These are phyloP conservation scores for Phataginus tricuspis DNA, from an alignment of 2,797 vertebrate species.

Conservation along the genomic window DNA sequence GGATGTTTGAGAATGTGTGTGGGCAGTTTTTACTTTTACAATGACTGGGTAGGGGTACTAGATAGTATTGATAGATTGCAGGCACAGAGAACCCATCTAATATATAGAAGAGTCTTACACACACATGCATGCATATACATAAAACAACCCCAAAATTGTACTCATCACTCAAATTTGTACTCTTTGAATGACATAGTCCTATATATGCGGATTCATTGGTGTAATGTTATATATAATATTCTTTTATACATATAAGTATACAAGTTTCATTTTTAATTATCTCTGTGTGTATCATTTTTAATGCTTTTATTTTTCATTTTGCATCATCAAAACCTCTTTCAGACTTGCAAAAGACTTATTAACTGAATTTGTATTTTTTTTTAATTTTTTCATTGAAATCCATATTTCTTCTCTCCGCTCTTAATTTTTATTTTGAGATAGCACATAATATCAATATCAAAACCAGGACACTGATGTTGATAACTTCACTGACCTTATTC, in stretches of 20 bases:
- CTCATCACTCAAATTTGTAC: neutral
- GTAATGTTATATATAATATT: neutral
- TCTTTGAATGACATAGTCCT: neutral
- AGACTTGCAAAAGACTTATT: neutral
- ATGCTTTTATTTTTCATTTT: neutral
- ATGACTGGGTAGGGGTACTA: neutral
- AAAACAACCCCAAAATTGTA: neutral
- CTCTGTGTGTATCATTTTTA: neutral
- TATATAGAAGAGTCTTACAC: neutral
- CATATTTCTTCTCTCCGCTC: neutral
- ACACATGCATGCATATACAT: neutral
- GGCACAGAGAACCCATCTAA: neutral
- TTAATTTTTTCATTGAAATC: neutral
- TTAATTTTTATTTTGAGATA: neutral
- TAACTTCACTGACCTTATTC: neutral
- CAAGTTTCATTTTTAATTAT: neutral
- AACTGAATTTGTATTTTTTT: neutral
- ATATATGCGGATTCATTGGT: neutral
- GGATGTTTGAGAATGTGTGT: neutral
- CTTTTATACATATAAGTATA: neutral
- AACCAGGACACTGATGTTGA: neutral
- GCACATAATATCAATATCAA: neutral
- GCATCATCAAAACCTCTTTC: neutral
- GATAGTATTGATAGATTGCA: neutral
- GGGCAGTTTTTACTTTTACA: neutral